Conservation (phyloP, 2,113 vertebrate species). For the Scopus umbretta region DNA sequence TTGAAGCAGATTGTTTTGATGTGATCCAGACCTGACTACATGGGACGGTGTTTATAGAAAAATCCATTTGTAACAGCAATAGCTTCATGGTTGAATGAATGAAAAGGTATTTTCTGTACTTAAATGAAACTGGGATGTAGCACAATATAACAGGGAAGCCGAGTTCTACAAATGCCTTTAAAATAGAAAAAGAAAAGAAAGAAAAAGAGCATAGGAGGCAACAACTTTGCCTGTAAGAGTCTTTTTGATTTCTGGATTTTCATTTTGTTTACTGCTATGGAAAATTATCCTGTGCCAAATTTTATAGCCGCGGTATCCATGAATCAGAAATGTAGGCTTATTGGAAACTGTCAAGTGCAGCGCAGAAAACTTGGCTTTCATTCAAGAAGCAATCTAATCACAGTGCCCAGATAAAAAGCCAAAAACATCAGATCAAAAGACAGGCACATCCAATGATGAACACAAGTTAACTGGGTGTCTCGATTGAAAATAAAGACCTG, state of each 20-base stretch:
- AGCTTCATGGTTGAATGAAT: neutral
- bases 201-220: neutral
- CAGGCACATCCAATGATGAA: neutral
- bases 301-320: neutral
- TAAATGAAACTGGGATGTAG: neutral
- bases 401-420: neutral
- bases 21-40: neutral
- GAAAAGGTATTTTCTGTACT: neutral
- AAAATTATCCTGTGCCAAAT: conserved; percentile 18
- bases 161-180: neutral
- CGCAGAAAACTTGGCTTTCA: conserved; percentile 3
- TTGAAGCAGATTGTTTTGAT: neutral
- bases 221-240: neutral
- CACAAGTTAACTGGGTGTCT: neutral
- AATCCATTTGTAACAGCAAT: neutral
- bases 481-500: neutral
- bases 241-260: neutral
- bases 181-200: neutral
- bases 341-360: conserved; percentile 2
- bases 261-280: conserved; percentile 2
- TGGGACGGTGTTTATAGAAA: neutral
- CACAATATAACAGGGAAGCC: neutral
- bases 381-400: conserved; percentile 31
- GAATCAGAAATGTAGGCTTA: conserved; percentile 9
- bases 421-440: neutral